Base-by-base conservation (phyloP, 35 echinoderm and acorn worm genomes). In the Heliocidaris tuberculata region DNA sequence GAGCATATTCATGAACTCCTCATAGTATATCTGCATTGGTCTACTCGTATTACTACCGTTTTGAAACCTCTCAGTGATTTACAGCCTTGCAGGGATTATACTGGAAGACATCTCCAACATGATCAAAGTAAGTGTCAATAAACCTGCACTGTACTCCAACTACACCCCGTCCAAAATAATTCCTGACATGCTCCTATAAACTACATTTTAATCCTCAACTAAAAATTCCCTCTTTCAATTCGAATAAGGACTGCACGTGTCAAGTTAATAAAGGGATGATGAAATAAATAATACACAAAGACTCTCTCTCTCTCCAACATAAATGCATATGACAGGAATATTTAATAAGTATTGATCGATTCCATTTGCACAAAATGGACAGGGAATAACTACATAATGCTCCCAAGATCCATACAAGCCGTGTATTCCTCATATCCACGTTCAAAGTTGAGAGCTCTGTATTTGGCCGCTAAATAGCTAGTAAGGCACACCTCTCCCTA, bases 31-130 rank as follows among this genome's bases (percentile, higher is more conserved):
- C 52, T 56, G 52, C 50, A 52, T 6, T 78, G 65, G 21, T 78
- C 65, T 3, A 78, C 21, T 78, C 27, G 27, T 78, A 27, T 29
- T 29, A 27, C 27, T 78, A 27, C 21, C 27, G 4, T n/a, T 78
- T 78, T 78, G 21, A 4, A 78, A 78, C 21, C 65, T n/a, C 27
- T 78, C 65, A 6, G 3, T 78, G 19, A n/a, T 78, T 56, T 56
- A 13, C 10, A 56, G 52, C 21, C 7, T n/a, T 78, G 21, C 19
- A 78, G 65, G 65, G 27, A 78, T 27, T 78, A 27, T 78, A 78
- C 65, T 78, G 65, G 65, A 78, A 78, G 65, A 78, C 65, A 78
- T 78, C 27, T 78, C 65, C 65, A 78, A 78, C 60, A 78, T 78
- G 65, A 78, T 78, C 65, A n/a, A 7, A 78, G 4, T 24, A 78